phyloP scores from a whole-genome alignment of 1,140 invertebrate species.

The Musca domestica region DNA sequence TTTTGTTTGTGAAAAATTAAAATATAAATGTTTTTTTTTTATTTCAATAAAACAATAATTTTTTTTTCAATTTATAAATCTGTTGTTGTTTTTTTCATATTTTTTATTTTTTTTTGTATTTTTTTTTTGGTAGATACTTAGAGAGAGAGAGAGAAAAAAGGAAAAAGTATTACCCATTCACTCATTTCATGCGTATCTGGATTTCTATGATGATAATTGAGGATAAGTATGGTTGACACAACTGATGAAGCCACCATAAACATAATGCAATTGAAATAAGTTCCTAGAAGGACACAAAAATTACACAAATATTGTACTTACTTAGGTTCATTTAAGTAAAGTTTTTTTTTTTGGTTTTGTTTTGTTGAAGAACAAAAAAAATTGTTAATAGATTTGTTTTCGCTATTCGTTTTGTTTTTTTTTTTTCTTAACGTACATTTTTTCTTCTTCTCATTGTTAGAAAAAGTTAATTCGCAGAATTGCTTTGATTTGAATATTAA shows the following conservation, averaged over 20 bases:
- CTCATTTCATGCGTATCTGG: slow-evolving; percentile 98
- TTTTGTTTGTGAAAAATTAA: too few species aligned
- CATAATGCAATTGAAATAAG: slow-evolving; percentile 99
- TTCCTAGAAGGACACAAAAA: slow-evolving; percentile 63
- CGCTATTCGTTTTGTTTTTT: not conserved
- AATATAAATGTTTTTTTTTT: not conserved
- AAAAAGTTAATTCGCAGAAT: not conserved
- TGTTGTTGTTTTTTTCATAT: not conserved
- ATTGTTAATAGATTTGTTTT: not conserved
- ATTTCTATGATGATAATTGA: slow-evolving; percentile 98
- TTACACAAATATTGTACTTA: slow-evolving; percentile 48
- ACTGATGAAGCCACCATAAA: slow-evolving; percentile 96
- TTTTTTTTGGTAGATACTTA: not conserved
- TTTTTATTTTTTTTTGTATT: not conserved
- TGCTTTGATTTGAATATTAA: too few species aligned
- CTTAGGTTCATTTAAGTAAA: slow-evolving; percentile 5
- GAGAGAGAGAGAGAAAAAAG: not conserved
- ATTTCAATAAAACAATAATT: not conserved
- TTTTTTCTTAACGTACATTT: not conserved
- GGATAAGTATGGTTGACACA: slow-evolving; percentile 96
- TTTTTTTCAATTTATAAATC: not conserved
- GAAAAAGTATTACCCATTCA: slow-evolving; percentile 77
- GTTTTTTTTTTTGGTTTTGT: slow-evolving; percentile 1
- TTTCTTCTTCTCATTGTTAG: not conserved
- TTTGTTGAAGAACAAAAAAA: not conserved